Base-by-base conservation (phyloP, 1,140 invertebrate genomes). In the Venturia canescens region DNA sequence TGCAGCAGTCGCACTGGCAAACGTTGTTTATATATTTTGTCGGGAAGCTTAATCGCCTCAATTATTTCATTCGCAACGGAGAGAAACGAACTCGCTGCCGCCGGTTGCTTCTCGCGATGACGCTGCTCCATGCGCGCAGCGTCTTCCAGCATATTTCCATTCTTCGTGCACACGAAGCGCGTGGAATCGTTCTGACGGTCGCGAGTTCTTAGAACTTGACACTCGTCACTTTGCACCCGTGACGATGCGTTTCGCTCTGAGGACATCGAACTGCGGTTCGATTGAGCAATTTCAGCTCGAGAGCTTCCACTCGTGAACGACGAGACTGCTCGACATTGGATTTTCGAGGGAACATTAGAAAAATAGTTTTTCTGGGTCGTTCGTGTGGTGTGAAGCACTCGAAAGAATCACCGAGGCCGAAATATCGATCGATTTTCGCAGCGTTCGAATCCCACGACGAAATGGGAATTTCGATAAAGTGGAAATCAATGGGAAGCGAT, bases 11-110 rank as follows among this genome's bases (percentile, higher is more conserved):
- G 18, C 53, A 4, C 21, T 57, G 18, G 21, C 21, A 23, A 44
- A 44, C 38, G 38, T 44, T 57, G 13, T 66, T 23, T 66, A 13
- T 66, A 27, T 27, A 66, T 15, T n/a, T 66, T 66, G 60, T 27
- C 60, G 23, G 70, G n/a, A 26, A 76, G 23, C 48, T 79, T 81
- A 83, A 84, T 84, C 79, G 78, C 71, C 69, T 66, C 77, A 80
- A 84, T 84, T 83, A 81, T 82, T 83, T 78, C 80, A 84, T 83
- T 84, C 69, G 53, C 72, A 26, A 78, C 67, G 60, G 66, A 80
- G 66, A 80, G 74, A 48, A 38, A 80, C 78, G 53, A 50, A 11
- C 31, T 21, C 2, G 23, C 57, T 69, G 66, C 71, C 27, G 27
- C 60, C 44, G 81, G 23, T n/a, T 31, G 3, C 15, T n/a, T 29